Evolutionary conservation across 2,888 invertebrate species (phyloP), one percentile per base, ranked within the genome.

Genomic region (Heliconius hortense): DNA sequence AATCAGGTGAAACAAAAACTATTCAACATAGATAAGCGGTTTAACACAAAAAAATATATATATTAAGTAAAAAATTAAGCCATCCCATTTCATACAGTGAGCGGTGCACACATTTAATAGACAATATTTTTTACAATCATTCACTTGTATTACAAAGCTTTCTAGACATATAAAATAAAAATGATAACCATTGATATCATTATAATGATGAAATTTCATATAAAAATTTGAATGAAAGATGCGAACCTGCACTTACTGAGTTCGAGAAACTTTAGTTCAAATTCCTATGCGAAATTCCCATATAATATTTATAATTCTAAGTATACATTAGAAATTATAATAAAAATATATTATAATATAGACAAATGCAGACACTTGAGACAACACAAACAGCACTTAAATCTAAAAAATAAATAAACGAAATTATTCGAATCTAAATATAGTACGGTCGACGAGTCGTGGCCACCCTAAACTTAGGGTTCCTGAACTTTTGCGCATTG

Each of bases 331-430:
- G n/a, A 35, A 39, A 64, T 35, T 35, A 64, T 63, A 35, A n/a
- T n/a, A 31, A 31, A 35, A 15, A 0, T 43, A 63, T 63, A 63
- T n/a, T n/a, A 39, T 35, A 35, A 68, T 31, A 53, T 66, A 24
- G 35, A 24, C 13, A 68, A 28, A 68, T 68, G 68, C 68, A 69
- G 18, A 73, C 69, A 69, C 35, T 67, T 68, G 83, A 81, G 82
- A 88, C 86, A 81, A 83, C 82, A 88, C 86, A 88, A 81, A 81
- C 85, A 89, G 87, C 87, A 85, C 90, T 89, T 90, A 86, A 69
- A 79, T 77, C 79, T 87, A 84, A 75, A 82, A 18, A 89, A 90
- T 89, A 89, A 89, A 90, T 90, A 90, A 85, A 88, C 86, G 84
- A 84, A 76, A 84, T 84, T 84, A 87, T 75, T 62, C 79, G 82